Conservation (phyloP, 1,140 invertebrate species). For the Matsumurasca onukii region DNA sequence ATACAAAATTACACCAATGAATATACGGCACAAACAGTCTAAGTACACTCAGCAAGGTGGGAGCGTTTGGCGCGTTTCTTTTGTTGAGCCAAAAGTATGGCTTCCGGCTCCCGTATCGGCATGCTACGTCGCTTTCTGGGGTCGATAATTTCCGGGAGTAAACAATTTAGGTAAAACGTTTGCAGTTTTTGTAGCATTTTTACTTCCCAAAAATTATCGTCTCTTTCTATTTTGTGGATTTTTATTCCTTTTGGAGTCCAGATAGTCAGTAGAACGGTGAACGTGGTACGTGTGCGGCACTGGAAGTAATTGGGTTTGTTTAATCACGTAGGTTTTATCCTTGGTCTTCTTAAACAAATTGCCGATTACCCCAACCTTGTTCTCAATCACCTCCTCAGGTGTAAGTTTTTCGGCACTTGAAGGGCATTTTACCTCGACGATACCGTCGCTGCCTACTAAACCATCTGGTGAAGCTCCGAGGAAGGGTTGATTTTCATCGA, state of each 20-base stretch:
- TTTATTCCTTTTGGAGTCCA: slow-evolving; percentile 27
- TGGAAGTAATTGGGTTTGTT: slow-evolving; percentile 42
- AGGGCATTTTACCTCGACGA: slow-evolving; percentile 40
- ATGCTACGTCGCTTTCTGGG: neutral
- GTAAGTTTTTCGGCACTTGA: neutral
- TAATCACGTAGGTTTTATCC: slow-evolving; percentile 37
- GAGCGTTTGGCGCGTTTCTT: no score
- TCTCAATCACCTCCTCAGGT: no score
- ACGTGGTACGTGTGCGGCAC: neutral
- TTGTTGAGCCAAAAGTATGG: no score
- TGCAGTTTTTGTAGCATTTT: neutral
- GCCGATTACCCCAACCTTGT: slow-evolving; percentile 4
- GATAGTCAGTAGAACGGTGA: neutral
- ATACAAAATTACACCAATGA: no score
- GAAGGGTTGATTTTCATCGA: no score
- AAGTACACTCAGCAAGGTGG: no score
- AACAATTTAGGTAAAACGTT: neutral
- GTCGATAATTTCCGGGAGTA: neutral
- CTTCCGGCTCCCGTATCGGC: no score
- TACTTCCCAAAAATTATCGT: slow-evolving; percentile 1
- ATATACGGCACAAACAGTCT: no score
- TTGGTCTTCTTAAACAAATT: slow-evolving; percentile 15
- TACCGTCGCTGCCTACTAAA: slow-evolving; percentile 43
- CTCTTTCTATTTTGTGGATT: neutral
- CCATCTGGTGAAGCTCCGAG: no score